Conservation (phyloP, 1,140 invertebrate genomes). For the Pogonomyrmex californicus region DNA sequence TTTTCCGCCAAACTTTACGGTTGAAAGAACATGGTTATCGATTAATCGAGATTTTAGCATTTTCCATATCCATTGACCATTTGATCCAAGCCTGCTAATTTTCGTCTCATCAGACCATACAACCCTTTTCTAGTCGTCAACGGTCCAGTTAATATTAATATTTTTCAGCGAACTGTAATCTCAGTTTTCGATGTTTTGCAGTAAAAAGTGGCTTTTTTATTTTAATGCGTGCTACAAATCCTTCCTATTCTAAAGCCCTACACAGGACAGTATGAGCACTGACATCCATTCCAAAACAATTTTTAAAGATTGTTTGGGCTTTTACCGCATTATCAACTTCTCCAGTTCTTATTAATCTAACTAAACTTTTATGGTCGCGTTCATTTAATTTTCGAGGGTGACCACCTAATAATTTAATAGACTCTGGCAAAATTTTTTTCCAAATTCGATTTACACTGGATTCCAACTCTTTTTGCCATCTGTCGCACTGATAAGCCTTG, state of each 20-base stretch:
- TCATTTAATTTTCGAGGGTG: too few relatives aligned
- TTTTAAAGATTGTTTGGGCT: neutral
- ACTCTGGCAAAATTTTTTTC: too few relatives aligned
- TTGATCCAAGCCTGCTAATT: conserved; percentile 59
- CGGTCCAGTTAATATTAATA: conserved; percentile 28
- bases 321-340: conserved; percentile 36
- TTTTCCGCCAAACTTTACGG: conserved; percentile 70
- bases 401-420: too few relatives aligned
- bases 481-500: too few relatives aligned
- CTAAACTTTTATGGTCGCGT: too few relatives aligned
- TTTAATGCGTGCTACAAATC: conserved; percentile 16
- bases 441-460: too few relatives aligned
- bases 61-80: conserved; percentile 54
- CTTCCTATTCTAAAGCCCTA: conserved; percentile 6
- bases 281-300: conserved; percentile 20
- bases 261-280: conserved; percentile 2
- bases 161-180: conserved; percentile 38
- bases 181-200: neutral
- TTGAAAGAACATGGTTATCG: conserved; percentile 31
- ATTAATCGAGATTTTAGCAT: conserved; percentile 12
- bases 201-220: conserved; percentile 34
- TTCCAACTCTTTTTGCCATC: too few relatives aligned
- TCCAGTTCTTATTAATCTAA: conserved; percentile 12
- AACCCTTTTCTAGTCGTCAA: conserved; percentile 44
- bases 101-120: conserved; percentile 57